Percentiles rank a stretch among this genome's conserved stretches.
Conservation (phyloP, 2,888 invertebrate species). For the Microctonus aethiopoides region DNA sequence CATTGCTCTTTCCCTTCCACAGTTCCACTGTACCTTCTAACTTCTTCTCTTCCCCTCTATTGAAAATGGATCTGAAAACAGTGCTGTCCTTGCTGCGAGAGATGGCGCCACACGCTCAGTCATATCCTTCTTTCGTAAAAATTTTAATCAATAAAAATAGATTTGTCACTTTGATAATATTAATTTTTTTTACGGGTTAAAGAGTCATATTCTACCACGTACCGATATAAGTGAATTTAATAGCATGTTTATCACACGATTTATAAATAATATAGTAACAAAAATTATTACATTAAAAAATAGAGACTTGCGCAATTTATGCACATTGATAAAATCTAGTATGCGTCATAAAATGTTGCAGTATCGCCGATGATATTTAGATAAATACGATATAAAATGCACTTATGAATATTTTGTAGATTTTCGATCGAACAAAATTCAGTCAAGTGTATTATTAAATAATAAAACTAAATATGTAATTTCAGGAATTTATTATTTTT, state of each 20-base stretch:
- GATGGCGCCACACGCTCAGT: conserved; percentile 62
- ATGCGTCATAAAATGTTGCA: background rate
- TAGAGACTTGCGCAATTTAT: background rate
- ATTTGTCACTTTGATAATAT: background rate
- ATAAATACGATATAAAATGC: background rate
- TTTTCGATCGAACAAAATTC: background rate
- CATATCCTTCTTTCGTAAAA: conserved; percentile 9
- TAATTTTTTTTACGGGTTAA: too few relatives aligned
- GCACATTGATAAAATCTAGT: background rate
- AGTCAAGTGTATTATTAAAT: background rate
- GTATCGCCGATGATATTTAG: background rate
- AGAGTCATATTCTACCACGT: too few relatives aligned
- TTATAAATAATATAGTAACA: background rate
- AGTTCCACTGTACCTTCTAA: conserved; percentile 21
- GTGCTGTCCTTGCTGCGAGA: conserved; percentile 51
- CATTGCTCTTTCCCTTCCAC: conserved; percentile 39
- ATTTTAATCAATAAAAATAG: conserved; percentile 39
- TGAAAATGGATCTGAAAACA: conserved; percentile 46
- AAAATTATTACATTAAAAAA: background rate
- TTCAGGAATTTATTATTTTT: background rate
- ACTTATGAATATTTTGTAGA: background rate
- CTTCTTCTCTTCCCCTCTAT: conserved; percentile 25
- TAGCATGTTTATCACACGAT: background rate
- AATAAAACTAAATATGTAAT: background rate
- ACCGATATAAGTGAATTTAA: too few relatives aligned